Base-by-base conservation (phyloP, 1,140 invertebrate genomes). In the Drosophila varians region DNA sequence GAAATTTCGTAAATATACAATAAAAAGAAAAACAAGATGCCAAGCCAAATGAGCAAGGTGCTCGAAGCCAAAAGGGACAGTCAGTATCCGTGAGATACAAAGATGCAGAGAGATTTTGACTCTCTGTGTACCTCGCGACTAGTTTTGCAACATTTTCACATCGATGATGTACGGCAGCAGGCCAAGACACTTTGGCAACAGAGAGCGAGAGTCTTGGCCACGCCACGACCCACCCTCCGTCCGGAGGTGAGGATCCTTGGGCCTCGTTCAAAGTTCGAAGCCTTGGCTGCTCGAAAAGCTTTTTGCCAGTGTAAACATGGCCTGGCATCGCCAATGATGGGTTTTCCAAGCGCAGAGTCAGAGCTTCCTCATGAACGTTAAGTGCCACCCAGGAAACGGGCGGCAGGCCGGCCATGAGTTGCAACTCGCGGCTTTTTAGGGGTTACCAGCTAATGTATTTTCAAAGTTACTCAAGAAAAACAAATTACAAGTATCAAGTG, bases 71-170 rank as follows among this genome's bases (percentile, higher is more conserved):
- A 25, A 49, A 68, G 47, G 26, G 58, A 45, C 40, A 25, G 34
- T 11, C 28, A n/a, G 28, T 31, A 31, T 31, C 28, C 36, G 36
- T 16, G 36, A 38, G n/a, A 12, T 38, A 12, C 14, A 16, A 12
- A 51, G 47, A 19, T 21, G 31, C 23, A 18, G 23, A 62, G 51
- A 51, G 60, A 46, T 48, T 60, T 34, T 55, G 28, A 40, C 53
- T 52, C 46, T 34, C 36, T 6, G 12, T 14, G 12, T 4, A 21
- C 21, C 4, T 2, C 21, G 45, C 70, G 56, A 83, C 78, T 70
- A 71, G 78, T 83, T 83, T 83, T 57, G 75, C 78, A 84, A 74
- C 52, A 69, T 74, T 70, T 82, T 45, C 55, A 68, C 73, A 76
- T 65, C 38, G 36, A 34, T 21, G 21, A 21, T 21, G 21, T 4